Conservation (phyloP, 2,113 vertebrate species). For the Cettia cetti region DNA sequence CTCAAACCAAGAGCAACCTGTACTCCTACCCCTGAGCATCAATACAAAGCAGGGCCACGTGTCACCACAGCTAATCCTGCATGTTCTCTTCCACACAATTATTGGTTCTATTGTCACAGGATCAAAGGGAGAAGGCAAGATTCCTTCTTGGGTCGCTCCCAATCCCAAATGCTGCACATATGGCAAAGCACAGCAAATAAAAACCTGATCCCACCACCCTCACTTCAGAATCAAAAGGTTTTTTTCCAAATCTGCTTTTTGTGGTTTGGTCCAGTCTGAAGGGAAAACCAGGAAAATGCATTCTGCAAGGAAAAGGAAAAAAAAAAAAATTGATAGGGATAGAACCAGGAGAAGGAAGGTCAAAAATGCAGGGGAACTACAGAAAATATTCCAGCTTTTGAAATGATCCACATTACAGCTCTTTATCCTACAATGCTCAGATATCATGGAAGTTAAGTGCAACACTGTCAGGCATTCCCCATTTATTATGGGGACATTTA, state of each 20-base stretch:
- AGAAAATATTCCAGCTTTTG: background rate
- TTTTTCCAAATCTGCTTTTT: background rate
- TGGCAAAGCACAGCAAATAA: background rate
- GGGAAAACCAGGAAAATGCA: background rate
- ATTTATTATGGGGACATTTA: background rate
- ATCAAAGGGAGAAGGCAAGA: background rate
- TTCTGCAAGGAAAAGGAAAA: background rate
- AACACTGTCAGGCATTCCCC: background rate
- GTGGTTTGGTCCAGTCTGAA: background rate
- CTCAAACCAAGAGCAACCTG: background rate
- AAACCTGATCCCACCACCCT: background rate
- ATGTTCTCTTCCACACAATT: background rate
- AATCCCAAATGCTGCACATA: background rate
- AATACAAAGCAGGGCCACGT: rapidly evolving
- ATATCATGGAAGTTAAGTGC: background rate
- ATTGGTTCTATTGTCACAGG: background rate
- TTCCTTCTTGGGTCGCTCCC: background rate
- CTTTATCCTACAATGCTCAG: background rate
- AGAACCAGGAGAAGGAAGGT: background rate
- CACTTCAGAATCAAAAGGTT: background rate
- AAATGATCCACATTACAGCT: background rate
- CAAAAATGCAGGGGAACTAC: background rate
- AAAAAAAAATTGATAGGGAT: background rate
- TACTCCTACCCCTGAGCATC: background rate
- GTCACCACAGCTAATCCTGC: background rate